Base-by-base conservation (phyloP, 2,113 vertebrate species). In the Rhinoderma darwinii region DNA sequence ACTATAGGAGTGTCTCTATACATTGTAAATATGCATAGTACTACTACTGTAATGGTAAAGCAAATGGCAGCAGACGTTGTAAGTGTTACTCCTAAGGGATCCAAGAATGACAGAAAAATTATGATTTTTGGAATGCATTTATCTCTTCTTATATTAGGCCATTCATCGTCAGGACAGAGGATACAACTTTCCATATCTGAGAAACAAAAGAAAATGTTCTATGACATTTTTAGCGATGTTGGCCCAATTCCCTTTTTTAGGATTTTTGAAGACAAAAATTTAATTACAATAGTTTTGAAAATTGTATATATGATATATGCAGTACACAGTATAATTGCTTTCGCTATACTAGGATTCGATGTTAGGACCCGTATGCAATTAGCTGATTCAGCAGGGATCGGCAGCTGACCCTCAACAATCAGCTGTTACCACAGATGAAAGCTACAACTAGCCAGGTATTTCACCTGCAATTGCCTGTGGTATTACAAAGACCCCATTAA, bases 91-190 rank as follows among this genome's bases (percentile, higher is more conserved):
- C 94, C 94, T 89, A 95, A 79, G 1, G 70, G 70, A 80, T 95
- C 93, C 50, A 90, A 88, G 81, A 92, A 93, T 50, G 92, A 91
- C 7, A 95, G 94, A 59, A 91, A 95, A 83, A 94, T 93, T 74
- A 93, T 83, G 7, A 68, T 41, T 51, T 83, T 88, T 1, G 66
- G 66, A 18, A 89, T 25, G 77, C 88, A 89, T 5, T 83, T 3
- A 79, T 74, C 72, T 39, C 32, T 76, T 8, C 82, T 41, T 35
- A 30, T 1, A 51, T 89, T 89, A 12, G 90, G 88, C 90, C 90
- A 90, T 44, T 88, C 89, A 37, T 88, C 88, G 25, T 84, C 51
- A 30, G 87, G 89, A 80, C 89, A 90, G 14, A 82, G 22, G 0
- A 35, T 89, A 87, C 94, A 94, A 14, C 93, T 91, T 92, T 93